Conservation (phyloP, 2,113 vertebrate genomes). For the Ctenodactylus gundi region DNA sequence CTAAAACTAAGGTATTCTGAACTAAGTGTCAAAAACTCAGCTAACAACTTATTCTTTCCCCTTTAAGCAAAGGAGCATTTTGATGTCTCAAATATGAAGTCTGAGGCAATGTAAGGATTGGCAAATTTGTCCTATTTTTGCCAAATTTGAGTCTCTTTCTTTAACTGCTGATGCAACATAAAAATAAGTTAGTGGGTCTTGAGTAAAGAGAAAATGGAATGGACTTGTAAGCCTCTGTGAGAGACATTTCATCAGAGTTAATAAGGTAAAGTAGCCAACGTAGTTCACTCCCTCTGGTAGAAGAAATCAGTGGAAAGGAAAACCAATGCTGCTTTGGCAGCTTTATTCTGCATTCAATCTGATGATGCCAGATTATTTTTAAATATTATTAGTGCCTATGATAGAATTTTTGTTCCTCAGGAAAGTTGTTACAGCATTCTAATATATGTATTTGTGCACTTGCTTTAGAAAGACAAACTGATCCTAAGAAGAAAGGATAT, state of each 20-base stretch:
- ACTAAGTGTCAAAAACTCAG: slow-evolving; percentile 32
- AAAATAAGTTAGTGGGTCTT: slow-evolving; percentile 68
- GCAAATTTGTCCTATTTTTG: slow-evolving; percentile 59
- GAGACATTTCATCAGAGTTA: slow-evolving; percentile 31
- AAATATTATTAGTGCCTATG: slow-evolving; percentile 41
- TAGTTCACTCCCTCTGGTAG: neutral
- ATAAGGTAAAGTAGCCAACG: slow-evolving; percentile 3
- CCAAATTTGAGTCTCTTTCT: slow-evolving; percentile 58
- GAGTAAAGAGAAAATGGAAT: slow-evolving; percentile 62
- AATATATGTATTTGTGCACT: neutral
- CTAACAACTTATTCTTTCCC: slow-evolving; percentile 26
- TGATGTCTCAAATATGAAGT: slow-evolving; percentile 13
- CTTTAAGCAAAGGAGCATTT: slow-evolving; percentile 48
- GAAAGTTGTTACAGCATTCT: neutral
- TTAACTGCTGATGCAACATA: slow-evolving; percentile 66
- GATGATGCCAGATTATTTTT: slow-evolving; percentile 53
- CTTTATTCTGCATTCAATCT: slow-evolving; percentile 43
- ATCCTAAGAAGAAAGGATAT: neutral
- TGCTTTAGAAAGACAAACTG: slow-evolving; percentile 16
- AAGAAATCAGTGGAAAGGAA: slow-evolving; percentile 40
- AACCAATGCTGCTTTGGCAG: slow-evolving; percentile 34
- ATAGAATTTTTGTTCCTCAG: neutral
- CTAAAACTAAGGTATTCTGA: neutral
- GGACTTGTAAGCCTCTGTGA: slow-evolving; percentile 32
- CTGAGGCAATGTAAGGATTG: slow-evolving; percentile 47